Evolutionary conservation across 2,888 invertebrate genomes (phyloP), one percentile per base, ranked within the genome.

Genomic region (Eupsilia transversa): DNA sequence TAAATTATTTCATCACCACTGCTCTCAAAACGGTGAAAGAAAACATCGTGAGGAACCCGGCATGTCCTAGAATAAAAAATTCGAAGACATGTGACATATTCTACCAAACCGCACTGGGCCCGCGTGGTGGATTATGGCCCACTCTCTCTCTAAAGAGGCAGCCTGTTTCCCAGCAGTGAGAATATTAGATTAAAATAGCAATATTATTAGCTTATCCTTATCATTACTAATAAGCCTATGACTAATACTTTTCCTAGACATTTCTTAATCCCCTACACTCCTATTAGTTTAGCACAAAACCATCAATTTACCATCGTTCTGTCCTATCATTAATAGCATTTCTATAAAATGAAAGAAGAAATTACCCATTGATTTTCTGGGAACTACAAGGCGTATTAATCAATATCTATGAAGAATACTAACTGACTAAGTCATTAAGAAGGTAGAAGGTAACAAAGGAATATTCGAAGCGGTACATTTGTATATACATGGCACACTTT

Each of bases 401-500:
- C 60, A 69, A 63, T 79, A 67, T 43, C 33, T 72, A 72, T 61
- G 46, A 64, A 56, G 61, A 60, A 70, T 71, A 73, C 49, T 79
- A 60, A 79, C 23, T 33, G 17, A 49, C 27, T 71, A 46, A 83
- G 52, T 63, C 57, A 74, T 65, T 69, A n/a, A n/a, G n/a, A n/a
- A n/a, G n/a, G n/a, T n/a, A 65, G 57, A 10, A 27, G 65, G 71
- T 66, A 73, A 83, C 61, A 63, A 66, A 80, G 56, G 72, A 41
- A 67, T 83, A 64, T 72, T 57, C 14, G 49, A 65, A 70, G n/a
- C 63, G 46, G 52, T 65, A 52, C 60, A 77, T 86, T 72, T 69
- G 68, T 80, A 84, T 80, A 84, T 65, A 72, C 76, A 70, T 41
- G 72, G 66, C 83, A 79, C 66, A 83, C 72, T 83, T 73, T 5